A percentile compares a stretch with the other conserved stretches of the same genome.
Evolutionary conservation across 35 echinoderm and acorn worm species (phyloP).

Genomic region (Hemicentrotus pulcherrimus): DNA sequence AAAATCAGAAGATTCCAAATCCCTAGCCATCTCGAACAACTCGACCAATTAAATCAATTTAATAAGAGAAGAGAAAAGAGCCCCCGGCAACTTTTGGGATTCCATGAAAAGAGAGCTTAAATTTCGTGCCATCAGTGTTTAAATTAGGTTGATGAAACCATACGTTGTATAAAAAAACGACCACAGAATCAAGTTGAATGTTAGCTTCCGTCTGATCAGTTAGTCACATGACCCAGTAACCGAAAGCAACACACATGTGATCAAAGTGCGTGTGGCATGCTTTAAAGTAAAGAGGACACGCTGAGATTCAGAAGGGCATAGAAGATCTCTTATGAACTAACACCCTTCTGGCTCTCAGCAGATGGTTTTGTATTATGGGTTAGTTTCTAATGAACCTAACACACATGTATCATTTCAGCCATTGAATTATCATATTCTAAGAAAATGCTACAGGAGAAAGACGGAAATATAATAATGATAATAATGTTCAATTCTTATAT

Average conservation of each 20-base stretch:
- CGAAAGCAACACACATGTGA: not conserved
- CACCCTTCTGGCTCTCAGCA: too few species aligned
- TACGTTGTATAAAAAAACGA: not conserved
- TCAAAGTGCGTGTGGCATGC: not conserved
- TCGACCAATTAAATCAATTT: constrained; percentile 19
- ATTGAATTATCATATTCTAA: too few species aligned
- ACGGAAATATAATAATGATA: too few species aligned
- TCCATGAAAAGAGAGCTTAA: not conserved
- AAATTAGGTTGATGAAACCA: not conserved
- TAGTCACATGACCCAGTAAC: not conserved
- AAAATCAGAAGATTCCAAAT: not conserved
- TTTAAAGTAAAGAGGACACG: too few species aligned
- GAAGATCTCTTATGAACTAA: too few species aligned
- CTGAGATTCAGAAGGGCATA: too few species aligned
- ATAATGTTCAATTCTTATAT: too few species aligned
- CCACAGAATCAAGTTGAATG: not conserved
- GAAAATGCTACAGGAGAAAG: too few species aligned
- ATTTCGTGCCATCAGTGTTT: not conserved
- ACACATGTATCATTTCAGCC: too few species aligned
- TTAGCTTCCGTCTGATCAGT: not conserved
- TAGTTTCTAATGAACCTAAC: too few species aligned
- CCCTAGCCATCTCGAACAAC: not conserved
- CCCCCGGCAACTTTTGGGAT: not conserved
- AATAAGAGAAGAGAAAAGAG: not conserved
- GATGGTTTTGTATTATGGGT: too few species aligned